phyloP scores from a whole-genome alignment of 2,797 vertebrate species.

The Oreonectes daqikongensis region DNA sequence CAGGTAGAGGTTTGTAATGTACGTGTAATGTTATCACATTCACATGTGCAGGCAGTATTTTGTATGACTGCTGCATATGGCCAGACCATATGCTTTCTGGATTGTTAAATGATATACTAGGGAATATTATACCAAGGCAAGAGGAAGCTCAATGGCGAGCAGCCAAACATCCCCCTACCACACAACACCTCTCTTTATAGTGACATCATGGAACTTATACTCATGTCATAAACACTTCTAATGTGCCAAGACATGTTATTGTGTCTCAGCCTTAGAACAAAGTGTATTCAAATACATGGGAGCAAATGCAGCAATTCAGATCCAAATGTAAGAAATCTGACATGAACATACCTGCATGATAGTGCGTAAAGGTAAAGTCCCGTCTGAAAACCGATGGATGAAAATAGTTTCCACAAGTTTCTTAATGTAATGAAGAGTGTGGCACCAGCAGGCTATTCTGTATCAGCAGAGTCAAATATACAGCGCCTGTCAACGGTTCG shows the following conservation, averaged over 20 bases:
- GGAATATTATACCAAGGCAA: slow-evolving; percentile 29
- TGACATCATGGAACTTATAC: slow-evolving; percentile 5
- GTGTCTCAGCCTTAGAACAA: too few species aligned
- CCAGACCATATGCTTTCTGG: slow-evolving; percentile 12
- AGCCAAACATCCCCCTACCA: slow-evolving; percentile 14
- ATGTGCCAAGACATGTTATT: not conserved
- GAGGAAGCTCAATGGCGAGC: slow-evolving; percentile 10
- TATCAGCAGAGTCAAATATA: slow-evolving; percentile 46
- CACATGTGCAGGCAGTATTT: slow-evolving; percentile 11
- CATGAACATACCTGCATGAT: slow-evolving; percentile 67
- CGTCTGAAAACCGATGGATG: slow-evolving; percentile 75
- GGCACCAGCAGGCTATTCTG: slow-evolving; percentile 77
- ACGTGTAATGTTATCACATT: not conserved
- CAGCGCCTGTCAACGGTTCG: not conserved
- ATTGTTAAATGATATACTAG: slow-evolving; percentile 16
- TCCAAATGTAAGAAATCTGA: not conserved
- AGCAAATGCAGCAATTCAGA: not conserved
- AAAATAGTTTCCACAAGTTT: slow-evolving; percentile 76
- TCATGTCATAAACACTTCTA: slow-evolving; percentile 21
- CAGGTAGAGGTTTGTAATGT: not conserved
- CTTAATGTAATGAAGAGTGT: slow-evolving; percentile 79
- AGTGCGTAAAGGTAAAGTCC: slow-evolving; percentile 73
- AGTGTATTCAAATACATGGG: too few species aligned
- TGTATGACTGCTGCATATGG: slow-evolving; percentile 5
- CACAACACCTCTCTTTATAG: not conserved